Conservation (phyloP, 2,797 vertebrate species). For the Tadarida brasiliensis region DNA sequence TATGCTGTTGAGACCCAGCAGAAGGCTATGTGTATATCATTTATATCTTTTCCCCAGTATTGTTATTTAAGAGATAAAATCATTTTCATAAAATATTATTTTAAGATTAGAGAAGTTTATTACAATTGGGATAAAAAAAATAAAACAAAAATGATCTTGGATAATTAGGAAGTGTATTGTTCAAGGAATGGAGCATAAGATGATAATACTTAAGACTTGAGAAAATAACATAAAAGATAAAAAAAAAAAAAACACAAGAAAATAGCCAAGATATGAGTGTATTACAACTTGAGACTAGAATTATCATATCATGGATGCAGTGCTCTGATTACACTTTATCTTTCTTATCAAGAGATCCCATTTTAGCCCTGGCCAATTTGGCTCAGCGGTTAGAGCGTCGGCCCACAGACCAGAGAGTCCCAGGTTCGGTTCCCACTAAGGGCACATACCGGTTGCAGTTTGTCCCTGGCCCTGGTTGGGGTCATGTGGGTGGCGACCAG, state of each 20-base stretch:
- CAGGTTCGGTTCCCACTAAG: no score
- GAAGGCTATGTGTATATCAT: conserved; percentile 5
- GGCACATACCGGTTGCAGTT: no score
- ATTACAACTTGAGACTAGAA: conserved; percentile 9
- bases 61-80: conserved; percentile 18
- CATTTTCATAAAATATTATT: conserved; percentile 10
- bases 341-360: not conserved
- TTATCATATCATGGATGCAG: not conserved
- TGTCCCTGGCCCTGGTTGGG: no score
- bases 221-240: not conserved
- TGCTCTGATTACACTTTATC: not conserved
- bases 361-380: not conserved
- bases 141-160: not conserved
- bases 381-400: no score
- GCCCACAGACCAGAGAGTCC: no score
- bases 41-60: conserved; percentile 16
- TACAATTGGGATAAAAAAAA: conserved; percentile 13
- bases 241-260: not conserved
- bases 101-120: conserved; percentile 27
- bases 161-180: not conserved
- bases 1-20: not conserved
- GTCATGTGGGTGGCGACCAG: no score
- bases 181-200: not conserved
- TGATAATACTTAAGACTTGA: not conserved
- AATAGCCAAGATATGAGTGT: not conserved